Evolutionary conservation across 2,888 invertebrate genomes (phyloP), one percentile per base, ranked within the genome.

Genomic region (Pandemis cinnamomeana): DNA sequence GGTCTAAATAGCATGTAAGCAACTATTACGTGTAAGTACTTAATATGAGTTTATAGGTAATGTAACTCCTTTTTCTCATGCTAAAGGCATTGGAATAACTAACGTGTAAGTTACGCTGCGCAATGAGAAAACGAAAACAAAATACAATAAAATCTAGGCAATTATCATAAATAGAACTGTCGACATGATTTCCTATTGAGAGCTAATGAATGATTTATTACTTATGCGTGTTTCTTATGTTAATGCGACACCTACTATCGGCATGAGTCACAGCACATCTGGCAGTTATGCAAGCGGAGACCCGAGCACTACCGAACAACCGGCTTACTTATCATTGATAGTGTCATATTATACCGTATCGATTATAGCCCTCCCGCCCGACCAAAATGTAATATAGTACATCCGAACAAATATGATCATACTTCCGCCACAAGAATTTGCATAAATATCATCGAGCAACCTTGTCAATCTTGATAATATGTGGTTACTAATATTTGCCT

Each of bases 211-310:
- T 71, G 48, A 64, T 63, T 55, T 36, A 53, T 71, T 41, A 64
- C 58, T 55, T 36, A 68, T 48, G 46, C 15, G 46, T 42, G 61
- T 55, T 63, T 61, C 66, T 74, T 71, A 74, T 74, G 67, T 61
- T 74, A 74, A 71, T 71, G 78, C 71, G 80, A 87, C 88, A 89
- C 90, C 90, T 88, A 90, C 90, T 80, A 78, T 73, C 75, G 48
- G 68, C 76, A 80, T 91, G 91, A 91, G 81, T 92, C 90, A 91
- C 78, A 80, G 81, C 85, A 87, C 91, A 91, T 89, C 91, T 91
- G 90, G 89, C 82, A 83, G 48, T 91, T 89, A 83, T 83, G 86
- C 81, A 86, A 86, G 77, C 77, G 72, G 75, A 70, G 60, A 75
- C 79, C 77, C 64, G 62, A 67, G 76, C 74, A 67, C 63, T 68